Base-by-base conservation (phyloP, 2,113 vertebrate species). In the Thomomys bottae region DNA sequence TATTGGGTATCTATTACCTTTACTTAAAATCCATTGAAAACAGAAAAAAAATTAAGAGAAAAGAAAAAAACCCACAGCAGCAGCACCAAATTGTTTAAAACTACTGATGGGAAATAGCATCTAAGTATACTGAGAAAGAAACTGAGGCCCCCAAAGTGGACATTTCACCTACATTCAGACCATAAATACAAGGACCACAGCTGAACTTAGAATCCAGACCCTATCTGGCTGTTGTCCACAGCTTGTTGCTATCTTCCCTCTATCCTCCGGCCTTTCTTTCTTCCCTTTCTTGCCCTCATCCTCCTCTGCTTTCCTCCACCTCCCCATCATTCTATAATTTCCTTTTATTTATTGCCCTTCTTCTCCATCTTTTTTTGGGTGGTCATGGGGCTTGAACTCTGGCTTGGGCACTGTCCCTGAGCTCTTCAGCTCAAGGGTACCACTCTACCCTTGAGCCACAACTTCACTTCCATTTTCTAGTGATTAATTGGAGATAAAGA, bases 61-160 rank as follows among this genome's bases (percentile, higher is more conserved):
- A 0, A 68, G 28, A 12, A 59, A 84, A 79, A 38, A 87, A 80
- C 9, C 70, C 88, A 92, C 2, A 38, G 45, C 34, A 91, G 49
- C 6, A 24, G 61, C 32, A 49, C 34, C 30, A 89, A 67, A 90
- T 14, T n/a, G 18, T 49, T 79, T 70, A 72, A 89, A 89, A 63
- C n/a, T 72, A 59, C 34, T 14, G 3, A 40, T 42, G 45, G 1
- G 18, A 84, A 73, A 63, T 10, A 70, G 36, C 45, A 59, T 0
- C 0, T 34, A 79, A 84, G 38, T 26, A 38, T 15, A 3, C 21
- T 75, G 34, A 70, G 67, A 63, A 77, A 85, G 54, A 90, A 64
- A 70, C 8, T 0, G 18, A 94, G 84, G 5, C 18, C 20, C 21
- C 10, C 12, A 18, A 82, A 42, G 2, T 78, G 17, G 76, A 70